These are phyloP conservation scores for Sebastes baramenuke DNA, from an alignment of 2,797 vertebrate species.

Conservation along the genomic window DNA sequence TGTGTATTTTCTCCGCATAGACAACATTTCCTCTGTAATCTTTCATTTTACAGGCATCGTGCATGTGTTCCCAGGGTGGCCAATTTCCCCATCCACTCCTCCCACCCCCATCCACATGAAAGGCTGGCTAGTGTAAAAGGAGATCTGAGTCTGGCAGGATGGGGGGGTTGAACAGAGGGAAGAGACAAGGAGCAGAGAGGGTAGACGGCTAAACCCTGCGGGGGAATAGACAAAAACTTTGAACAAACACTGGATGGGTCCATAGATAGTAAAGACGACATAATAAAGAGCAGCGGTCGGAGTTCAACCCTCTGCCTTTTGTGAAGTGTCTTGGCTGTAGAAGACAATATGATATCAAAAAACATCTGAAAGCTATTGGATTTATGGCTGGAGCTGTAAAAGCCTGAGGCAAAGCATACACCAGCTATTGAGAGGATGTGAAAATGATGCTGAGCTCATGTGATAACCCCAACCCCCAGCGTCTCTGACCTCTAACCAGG, in stretches of 20 bases:
- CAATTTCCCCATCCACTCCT: slow-evolving; percentile 22
- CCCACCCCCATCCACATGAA: slow-evolving; percentile 45
- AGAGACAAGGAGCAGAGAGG: not conserved
- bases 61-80: slow-evolving; percentile 24
- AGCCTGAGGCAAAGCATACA: not conserved
- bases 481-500: slow-evolving; percentile 45
- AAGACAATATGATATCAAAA: slow-evolving; percentile 16
- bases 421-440: not conserved
- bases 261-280: not conserved
- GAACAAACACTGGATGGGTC: slow-evolving; percentile 21
- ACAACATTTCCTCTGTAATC: not conserved
- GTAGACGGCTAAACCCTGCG: not conserved
- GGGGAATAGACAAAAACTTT: slow-evolving; percentile 21
- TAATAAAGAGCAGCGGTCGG: not conserved
- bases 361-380: slow-evolving; percentile 19
- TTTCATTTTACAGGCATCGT: slow-evolving; percentile 13
- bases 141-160: slow-evolving; percentile 28
- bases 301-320: slow-evolving; percentile 8
- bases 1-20: slow-evolving; percentile 12
- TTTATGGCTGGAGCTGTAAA: not conserved
- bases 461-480: slow-evolving; percentile 1
- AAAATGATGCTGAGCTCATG: slow-evolving; percentile 35
- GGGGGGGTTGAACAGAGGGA: not conserved
- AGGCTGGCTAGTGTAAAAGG: slow-evolving; percentile 21
- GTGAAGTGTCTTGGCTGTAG: not conserved